Base-by-base conservation (phyloP, 2,797 vertebrate species). In the Pygocentrus nattereri region DNA sequence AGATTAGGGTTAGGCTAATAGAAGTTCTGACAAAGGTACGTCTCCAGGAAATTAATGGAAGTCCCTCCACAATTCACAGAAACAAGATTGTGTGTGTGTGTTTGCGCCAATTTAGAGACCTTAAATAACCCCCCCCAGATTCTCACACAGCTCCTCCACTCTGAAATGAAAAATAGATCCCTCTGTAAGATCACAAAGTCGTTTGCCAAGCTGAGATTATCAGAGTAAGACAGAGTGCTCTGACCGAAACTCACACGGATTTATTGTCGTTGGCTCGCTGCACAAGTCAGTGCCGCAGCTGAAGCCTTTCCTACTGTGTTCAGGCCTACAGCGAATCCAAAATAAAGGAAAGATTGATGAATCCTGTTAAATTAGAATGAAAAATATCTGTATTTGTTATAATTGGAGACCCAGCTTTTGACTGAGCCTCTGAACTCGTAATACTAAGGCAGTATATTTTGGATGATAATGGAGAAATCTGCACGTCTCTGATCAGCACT, bases 101-200 rank as follows among this genome's bases (percentile, higher is more conserved):
- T 34, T n/a, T 31, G 38, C 19, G 16, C 10, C 8, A 49, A 38
- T 21, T 21, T 18, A 30, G 52, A 38, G 61, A n/a, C 69, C 76
- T 82, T 21, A 78, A 73, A n/a, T 74, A 67, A n/a, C n/a, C 70
- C 80, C 76, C 68, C 44, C 58, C 23, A 64, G 27, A 54, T 64
- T 59, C 52, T 71, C 67, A 30, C 56, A 82, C 50, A 25, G 49
- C 47, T 44, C 50, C 62, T 78, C 23, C n/a, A 49, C 47, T 25
- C 61, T 67, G 71, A 71, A 75, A 70, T 70, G 65, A 85, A 83
- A 74, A 81, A 74, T 75, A 15, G 7, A 54, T 34, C 62, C 84
- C 54, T 70, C 69, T 73, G 18, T 68, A 67, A 59, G 50, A 73
- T 83, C 44, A 54, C 56, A 71, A 21, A 31, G 27, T 79, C 52